Evolutionary conservation across 2,113 vertebrate genomes (phyloP).

Genomic region (Oxyruncus cristatus): DNA sequence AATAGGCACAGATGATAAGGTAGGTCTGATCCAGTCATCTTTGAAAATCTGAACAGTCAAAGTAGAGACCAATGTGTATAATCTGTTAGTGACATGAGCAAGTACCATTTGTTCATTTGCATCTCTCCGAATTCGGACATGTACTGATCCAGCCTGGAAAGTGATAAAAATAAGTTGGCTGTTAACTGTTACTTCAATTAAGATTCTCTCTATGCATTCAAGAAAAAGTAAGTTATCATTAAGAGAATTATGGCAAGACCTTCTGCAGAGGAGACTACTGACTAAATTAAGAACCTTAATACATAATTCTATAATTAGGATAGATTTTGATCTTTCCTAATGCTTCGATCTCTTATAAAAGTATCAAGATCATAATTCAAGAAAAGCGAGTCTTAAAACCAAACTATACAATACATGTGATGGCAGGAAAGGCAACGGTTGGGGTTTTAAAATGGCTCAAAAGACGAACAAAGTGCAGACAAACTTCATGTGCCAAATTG

Average conservation of each 20-base stretch:
- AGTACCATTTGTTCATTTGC: conserved; percentile 98
- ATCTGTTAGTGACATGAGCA: conserved; percentile 93
- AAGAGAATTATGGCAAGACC: background rate
- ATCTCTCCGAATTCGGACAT: conserved; percentile 94
- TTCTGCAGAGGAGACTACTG: background rate
- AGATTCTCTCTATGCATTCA: background rate
- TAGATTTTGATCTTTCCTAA: background rate
- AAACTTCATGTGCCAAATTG: background rate
- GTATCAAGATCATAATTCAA: background rate
- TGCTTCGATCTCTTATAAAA: background rate
- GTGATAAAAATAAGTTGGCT: background rate
- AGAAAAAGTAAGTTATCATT: background rate
- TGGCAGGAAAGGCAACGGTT: background rate
- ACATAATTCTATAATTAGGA: background rate
- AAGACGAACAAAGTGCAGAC: background rate
- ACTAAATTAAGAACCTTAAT: background rate
- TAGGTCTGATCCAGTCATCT: conserved; percentile 92
- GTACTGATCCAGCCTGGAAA: conserved; percentile 91
- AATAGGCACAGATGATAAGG: conserved; percentile 80
- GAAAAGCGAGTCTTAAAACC: background rate
- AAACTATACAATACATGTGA: background rate
- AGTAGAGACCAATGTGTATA: conserved; percentile 87
- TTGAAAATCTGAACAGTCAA: conserved; percentile 97
- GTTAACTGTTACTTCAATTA: background rate
- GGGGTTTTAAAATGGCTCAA: background rate